Evolutionary conservation across 2,113 vertebrate genomes (phyloP).

Genomic region (Myrmophylax atrothorax): DNA sequence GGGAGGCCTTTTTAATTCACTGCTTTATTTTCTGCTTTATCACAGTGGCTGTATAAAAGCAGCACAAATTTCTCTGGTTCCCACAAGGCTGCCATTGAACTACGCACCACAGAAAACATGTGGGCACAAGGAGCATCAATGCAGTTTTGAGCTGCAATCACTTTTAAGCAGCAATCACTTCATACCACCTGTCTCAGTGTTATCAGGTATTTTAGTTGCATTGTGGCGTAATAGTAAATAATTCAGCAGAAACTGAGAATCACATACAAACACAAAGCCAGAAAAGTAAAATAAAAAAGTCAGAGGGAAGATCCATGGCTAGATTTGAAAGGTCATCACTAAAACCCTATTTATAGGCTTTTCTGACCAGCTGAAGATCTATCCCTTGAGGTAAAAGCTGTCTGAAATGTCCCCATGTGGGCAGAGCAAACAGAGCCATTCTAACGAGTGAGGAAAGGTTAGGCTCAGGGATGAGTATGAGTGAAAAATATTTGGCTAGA

Average conservation of each 20-base stretch:
- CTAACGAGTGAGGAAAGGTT: neutral
- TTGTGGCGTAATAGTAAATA: neutral
- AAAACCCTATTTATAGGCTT: conserved; percentile 52
- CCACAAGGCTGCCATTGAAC: neutral
- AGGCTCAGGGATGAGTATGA: conserved; percentile 31
- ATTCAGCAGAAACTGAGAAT: neutral
- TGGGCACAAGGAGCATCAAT: neutral
- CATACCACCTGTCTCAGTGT: neutral
- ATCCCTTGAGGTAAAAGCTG: neutral
- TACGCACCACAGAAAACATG: neutral
- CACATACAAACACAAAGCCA: neutral
- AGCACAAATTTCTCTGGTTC: neutral
- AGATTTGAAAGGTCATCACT: neutral
- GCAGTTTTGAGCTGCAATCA: neutral
- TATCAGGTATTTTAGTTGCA: neutral
- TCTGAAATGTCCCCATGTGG: conserved; percentile 12
- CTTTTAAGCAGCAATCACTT: neutral
- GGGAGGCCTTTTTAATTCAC: neutral
- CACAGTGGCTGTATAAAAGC: fast-evolving
- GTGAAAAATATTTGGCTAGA: conserved; percentile 51
- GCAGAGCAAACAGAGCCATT: conserved; percentile 17
- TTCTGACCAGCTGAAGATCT: neutral
- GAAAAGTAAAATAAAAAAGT: conserved; percentile 15
- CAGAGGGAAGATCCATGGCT: neutral
- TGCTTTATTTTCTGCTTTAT: neutral